Base-by-base conservation (phyloP, 1,140 invertebrate species). In the Euura saliciscinereae region DNA sequence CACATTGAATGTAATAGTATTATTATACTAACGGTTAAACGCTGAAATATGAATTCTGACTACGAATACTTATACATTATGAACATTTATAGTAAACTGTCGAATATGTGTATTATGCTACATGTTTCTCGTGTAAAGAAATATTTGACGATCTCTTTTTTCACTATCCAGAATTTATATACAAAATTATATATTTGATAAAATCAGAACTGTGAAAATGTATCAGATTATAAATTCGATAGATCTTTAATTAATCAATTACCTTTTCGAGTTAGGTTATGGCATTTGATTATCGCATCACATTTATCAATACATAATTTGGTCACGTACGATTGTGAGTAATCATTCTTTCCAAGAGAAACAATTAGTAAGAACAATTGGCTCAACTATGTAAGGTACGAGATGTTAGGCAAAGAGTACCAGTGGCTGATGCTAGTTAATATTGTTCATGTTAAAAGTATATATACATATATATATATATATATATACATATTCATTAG, bases 331-430 rank as follows among this genome's bases (percentile, higher is more conserved):
- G 28, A 28, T 28, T 28, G 28, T 28, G 28, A 28, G 28, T 28
- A 28, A 28, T 28, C 28, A 28, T 69, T 69, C 28, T 69, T 42
- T n/a, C 8, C 44, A 43, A 42, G 43, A 67, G 43, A 67, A 67
- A 44, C 13, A 67, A 42, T 28, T 67, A 67, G 66, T 5, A 67
- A 44, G 11, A 44, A 69, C 51, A 69, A 81, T 85, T 79, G 82
- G 77, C 78, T 85, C 82, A 83, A 82, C 83, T 82, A 82, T 80
- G 81, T 80, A 76, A 74, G 75, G 74, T 77, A 78, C 67, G 69
- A 70, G 70, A 67, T 67, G 7, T 51, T 44, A 13, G 44, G 66
- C 45, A 72, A 71, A 73, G 68, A 75, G 78, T 79, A 79, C 76
- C 79, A 75, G 75, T 80, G 79, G 73, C 73, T 80, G 75, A 81